phyloP scores from a whole-genome alignment of 53 echinoderm and acorn worm species.

The Stichopus horrens region DNA sequence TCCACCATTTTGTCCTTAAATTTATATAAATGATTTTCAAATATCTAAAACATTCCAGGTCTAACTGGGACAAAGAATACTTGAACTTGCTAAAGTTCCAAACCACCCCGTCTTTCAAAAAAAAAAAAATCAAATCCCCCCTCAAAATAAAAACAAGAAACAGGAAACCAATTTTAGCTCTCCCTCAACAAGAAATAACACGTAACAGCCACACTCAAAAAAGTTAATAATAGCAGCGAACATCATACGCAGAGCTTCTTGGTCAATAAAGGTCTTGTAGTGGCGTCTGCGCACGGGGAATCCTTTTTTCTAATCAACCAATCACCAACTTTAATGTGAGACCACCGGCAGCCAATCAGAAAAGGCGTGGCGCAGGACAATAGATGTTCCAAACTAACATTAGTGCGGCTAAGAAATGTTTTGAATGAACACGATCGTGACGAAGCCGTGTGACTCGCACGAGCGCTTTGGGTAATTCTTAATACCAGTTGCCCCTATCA shows the following conservation, averaged over 20 bases:
- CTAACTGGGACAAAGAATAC: not conserved
- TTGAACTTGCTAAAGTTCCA: not conserved
- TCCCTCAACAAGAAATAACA: too few relatives aligned
- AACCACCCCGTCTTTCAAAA: too few relatives aligned
- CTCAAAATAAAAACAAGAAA: too few relatives aligned
- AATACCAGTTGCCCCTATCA: slow-evolving; percentile 34
- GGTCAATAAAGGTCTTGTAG: not conserved
- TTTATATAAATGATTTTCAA: not conserved
- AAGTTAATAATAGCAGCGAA: not conserved
- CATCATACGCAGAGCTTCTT: not conserved
- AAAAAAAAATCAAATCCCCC: too few relatives aligned
- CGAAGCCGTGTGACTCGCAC: slow-evolving; percentile 38
- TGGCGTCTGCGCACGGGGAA: not conserved
- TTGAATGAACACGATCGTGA: not conserved
- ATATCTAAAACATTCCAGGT: not conserved
- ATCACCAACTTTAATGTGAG: not conserved
- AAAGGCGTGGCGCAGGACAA: slow-evolving; percentile 26
- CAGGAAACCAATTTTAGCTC: too few relatives aligned
- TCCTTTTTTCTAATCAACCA: not conserved
- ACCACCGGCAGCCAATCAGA: slow-evolving; percentile 27
- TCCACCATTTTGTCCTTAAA: too few relatives aligned
- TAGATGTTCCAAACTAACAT: not conserved
- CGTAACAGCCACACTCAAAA: too few relatives aligned
- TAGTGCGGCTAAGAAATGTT: not conserved
- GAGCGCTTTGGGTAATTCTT: slow-evolving; percentile 5